A percentile compares a stretch with the other conserved stretches of the same genome.
Conservation (phyloP, 1,140 invertebrate species). For the Caenorhabditis tropicalis region DNA sequence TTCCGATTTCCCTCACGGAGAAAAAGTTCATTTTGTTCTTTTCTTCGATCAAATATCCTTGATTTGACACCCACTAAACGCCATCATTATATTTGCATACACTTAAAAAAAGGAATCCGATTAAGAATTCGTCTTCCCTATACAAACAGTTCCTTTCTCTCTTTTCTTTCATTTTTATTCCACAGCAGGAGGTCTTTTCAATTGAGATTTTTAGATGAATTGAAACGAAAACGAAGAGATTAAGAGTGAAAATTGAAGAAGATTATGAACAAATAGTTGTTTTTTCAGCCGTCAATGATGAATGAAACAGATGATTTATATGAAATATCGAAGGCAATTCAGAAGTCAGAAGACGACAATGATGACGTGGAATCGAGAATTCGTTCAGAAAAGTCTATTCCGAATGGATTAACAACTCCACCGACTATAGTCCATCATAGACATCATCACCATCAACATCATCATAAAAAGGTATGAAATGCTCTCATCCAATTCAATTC, state of each 20-base stretch:
- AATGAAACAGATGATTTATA: constrained; percentile 41
- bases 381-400: constrained; percentile 17
- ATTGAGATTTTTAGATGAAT: constrained; percentile 33
- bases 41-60: not conserved
- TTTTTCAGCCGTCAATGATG: constrained; percentile 30
- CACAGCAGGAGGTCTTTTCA: constrained; percentile 11
- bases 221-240: not conserved
- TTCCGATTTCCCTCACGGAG: not conserved
- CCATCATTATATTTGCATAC: constrained; percentile 28
- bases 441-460: constrained; percentile 14
- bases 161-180: not conserved
- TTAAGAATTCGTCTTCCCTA: constrained; percentile 12
- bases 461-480: constrained; percentile 18
- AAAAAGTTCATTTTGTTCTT: not conserved
- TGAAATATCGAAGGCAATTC: constrained; percentile 19
- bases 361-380: not conserved
- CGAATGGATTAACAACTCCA: not conserved
- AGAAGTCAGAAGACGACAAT: not conserved
- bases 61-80: constrained; percentile 26
- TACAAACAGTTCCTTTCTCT: not conserved
- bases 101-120: constrained; percentile 21
- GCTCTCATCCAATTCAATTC: not conserved
- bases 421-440: not conserved
- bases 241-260: not conserved
- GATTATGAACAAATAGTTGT: not conserved